Evolutionary conservation across 92 coral and sea anemone genomes (phyloP).

Genomic region (Palythoa caribaeorum): DNA sequence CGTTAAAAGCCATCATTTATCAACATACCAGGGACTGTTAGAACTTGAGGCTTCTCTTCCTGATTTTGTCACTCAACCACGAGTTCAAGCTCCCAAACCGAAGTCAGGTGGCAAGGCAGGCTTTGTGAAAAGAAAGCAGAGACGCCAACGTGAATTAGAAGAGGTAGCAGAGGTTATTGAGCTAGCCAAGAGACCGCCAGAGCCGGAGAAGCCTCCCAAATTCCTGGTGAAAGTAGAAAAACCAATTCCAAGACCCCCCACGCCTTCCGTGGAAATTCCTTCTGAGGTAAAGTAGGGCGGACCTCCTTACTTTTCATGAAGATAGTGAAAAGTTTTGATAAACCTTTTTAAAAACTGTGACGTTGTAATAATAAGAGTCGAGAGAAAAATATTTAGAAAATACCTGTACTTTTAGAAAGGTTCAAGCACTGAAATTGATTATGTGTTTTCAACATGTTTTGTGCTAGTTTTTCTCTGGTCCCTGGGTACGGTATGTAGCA

Average conservation of each 20-base stretch:
- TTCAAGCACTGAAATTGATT: too few relatives aligned
- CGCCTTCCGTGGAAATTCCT: constrained; percentile 97
- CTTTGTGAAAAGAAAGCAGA: constrained; percentile 91
- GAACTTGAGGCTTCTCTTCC: constrained; percentile 97
- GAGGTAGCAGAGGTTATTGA: constrained; percentile 93
- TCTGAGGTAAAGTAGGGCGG: constrained; percentile 77
- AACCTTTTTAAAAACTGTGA: too few relatives aligned
- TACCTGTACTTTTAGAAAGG: too few relatives aligned
- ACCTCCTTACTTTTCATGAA: not conserved
- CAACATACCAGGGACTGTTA: constrained; percentile 90
- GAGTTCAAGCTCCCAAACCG: constrained; percentile 98
- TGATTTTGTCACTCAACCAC: constrained; percentile 96
- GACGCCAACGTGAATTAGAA: constrained; percentile 94
- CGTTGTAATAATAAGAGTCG: too few relatives aligned
- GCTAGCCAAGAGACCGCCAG: constrained; percentile 82
- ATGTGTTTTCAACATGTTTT: too few relatives aligned
- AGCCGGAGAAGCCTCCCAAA: constrained; percentile 83
- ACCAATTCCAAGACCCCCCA: constrained; percentile 98
- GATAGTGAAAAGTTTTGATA: too few relatives aligned
- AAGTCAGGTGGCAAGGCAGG: constrained; percentile 91
- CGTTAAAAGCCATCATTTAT: constrained; percentile 86
- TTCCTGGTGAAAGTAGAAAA: constrained; percentile 97
- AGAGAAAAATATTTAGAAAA: too few relatives aligned
- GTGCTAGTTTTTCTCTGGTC: too few relatives aligned
- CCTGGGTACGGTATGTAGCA: too few relatives aligned